phyloP scores from a whole-genome alignment of 2,113 vertebrate species.

The Cinclus cinclus region DNA sequence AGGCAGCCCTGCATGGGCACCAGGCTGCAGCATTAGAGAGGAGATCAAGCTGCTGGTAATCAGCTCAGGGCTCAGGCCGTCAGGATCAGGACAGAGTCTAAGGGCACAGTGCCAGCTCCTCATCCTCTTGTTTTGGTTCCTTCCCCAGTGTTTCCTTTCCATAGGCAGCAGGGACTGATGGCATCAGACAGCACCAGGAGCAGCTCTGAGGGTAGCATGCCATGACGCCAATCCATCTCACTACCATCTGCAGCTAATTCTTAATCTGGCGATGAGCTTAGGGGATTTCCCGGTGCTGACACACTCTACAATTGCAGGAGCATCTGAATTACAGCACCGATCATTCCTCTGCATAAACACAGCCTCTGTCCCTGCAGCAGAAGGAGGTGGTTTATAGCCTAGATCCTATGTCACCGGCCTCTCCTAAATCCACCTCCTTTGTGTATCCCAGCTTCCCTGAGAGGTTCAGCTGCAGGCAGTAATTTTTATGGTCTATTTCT shows the following conservation, averaged over 20 bases:
- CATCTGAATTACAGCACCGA: not conserved
- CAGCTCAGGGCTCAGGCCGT: not conserved
- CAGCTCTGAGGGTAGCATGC: not conserved
- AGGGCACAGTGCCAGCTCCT: not conserved
- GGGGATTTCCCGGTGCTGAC: constrained; percentile 28
- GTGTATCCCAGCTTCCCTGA: not conserved
- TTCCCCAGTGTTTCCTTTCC: not conserved
- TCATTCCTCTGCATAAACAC: not conserved
- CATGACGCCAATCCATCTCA: not conserved
- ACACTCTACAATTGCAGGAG: constrained; percentile 6
- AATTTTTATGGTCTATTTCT: constrained; percentile 40
- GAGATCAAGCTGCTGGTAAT: constrained; percentile 39
- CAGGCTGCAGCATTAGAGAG: not conserved
- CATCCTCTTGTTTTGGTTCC: not conserved
- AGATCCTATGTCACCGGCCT: not conserved
- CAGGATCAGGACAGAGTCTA: not conserved
- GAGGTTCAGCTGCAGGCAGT: constrained; percentile 15
- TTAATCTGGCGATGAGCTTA: constrained; percentile 13
- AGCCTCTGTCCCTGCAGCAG: not conserved
- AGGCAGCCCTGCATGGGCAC: not conserved
- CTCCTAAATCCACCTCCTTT: constrained; percentile 15
- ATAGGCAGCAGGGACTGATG: not conserved
- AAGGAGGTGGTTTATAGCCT: constrained; percentile 29
- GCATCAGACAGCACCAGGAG: not conserved
- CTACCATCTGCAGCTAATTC: constrained; percentile 22